Evolutionary conservation across 2,113 vertebrate genomes (phyloP).

Genomic region (Lonchura striata): DNA sequence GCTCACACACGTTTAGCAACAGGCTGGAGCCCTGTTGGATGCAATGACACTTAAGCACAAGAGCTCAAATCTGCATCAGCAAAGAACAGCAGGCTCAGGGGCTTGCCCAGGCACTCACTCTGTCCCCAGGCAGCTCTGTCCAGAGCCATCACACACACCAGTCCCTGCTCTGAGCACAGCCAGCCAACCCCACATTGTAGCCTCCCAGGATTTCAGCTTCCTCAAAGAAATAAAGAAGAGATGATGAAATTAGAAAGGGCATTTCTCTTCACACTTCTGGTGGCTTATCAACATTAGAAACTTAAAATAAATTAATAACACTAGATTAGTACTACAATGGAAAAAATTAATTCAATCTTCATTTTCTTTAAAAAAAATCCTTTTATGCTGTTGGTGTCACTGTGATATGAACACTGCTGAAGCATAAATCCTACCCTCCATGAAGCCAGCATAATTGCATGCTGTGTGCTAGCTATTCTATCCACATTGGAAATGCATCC

Average conservation of each 20-base stretch:
- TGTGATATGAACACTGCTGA: slow-evolving; percentile 61
- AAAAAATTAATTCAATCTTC: slow-evolving; percentile 45
- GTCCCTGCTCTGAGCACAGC: not conserved
- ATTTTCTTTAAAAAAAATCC: not conserved
- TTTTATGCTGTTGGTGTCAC: slow-evolving; percentile 39
- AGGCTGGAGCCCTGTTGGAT: not conserved
- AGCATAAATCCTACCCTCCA: slow-evolving; percentile 67
- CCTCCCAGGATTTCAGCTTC: slow-evolving; percentile 5
- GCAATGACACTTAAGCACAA: not conserved
- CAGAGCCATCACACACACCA: not conserved
- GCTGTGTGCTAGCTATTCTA: slow-evolving; percentile 23
- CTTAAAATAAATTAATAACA: slow-evolving; percentile 55
- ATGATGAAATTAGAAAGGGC: not conserved
- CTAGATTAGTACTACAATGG: slow-evolving; percentile 29
- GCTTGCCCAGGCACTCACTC: not conserved
- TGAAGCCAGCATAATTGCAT: slow-evolving; percentile 51
- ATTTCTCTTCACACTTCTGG: not conserved
- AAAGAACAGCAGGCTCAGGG: not conserved
- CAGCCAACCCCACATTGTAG: not conserved
- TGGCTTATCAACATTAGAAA: slow-evolving; percentile 43
- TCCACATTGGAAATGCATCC: slow-evolving; percentile 55
- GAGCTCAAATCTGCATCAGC: not conserved
- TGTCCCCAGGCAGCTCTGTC: not conserved
- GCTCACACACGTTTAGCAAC: not conserved
- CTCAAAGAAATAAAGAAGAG: not conserved